Conservation (phyloP, 2,888 invertebrate genomes). For the Hartigia nigra region DNA sequence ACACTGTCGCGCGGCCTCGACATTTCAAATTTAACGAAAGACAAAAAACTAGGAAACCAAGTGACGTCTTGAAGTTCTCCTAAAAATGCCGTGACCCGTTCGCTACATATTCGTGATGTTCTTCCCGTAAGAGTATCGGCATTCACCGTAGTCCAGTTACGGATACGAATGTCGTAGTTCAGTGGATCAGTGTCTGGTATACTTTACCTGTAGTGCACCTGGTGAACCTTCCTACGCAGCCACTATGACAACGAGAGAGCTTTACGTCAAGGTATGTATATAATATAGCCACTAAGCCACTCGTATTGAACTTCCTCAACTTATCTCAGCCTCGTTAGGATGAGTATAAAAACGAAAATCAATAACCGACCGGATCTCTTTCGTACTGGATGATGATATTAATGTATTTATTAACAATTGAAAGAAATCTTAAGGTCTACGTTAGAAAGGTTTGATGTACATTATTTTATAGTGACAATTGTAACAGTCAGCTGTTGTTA, state of each 20-base stretch:
- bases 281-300: neutral
- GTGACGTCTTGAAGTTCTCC: conserved; percentile 4
- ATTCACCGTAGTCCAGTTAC: neutral
- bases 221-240: neutral
- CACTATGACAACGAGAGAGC: conserved; percentile 61
- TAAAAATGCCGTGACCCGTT: conserved; percentile 15
- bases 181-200: conserved; percentile 8
- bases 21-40: neutral
- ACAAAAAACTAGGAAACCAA: neutral
- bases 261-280: conserved; percentile 59
- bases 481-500: neutral
- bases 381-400: neutral
- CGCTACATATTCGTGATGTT: conserved; percentile 13
- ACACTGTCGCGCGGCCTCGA: conserved; percentile 5
- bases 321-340: neutral
- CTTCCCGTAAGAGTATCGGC: neutral
- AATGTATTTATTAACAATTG: neutral
- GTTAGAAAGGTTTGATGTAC: too few relatives aligned
- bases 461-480: too few relatives aligned
- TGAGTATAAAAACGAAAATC: conserved; percentile 42
- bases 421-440: too few relatives aligned
- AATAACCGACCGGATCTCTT: conserved; percentile 33
- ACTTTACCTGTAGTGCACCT: neutral
- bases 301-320: neutral
- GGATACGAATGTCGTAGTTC: conserved; percentile 29